Evolutionary conservation across 2,888 invertebrate genomes (phyloP).

Genomic region (Diaperis boleti): DNA sequence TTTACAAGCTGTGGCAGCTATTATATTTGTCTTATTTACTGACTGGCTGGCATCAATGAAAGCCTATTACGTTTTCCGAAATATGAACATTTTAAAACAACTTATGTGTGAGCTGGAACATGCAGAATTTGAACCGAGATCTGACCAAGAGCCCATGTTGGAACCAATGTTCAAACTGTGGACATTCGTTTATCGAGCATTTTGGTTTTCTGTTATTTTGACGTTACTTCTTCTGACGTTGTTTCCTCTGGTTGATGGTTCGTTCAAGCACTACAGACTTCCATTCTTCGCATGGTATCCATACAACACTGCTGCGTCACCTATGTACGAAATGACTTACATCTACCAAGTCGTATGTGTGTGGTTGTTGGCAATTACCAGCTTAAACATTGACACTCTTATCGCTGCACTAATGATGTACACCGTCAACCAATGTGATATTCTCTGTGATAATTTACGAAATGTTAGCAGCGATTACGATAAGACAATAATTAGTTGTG

Average conservation of each 20-base stretch:
- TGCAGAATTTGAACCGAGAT: slow-evolving; percentile 3
- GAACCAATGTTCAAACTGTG: neutral
- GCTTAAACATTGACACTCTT: slow-evolving; percentile 35
- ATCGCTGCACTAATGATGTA: slow-evolving; percentile 21
- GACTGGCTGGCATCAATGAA: slow-evolving; percentile 1
- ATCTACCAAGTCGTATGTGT: slow-evolving; percentile 28
- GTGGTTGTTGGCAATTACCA: slow-evolving; percentile 8
- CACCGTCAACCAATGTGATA: slow-evolving; percentile 1
- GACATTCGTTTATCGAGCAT: neutral
- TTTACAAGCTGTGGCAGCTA: neutral
- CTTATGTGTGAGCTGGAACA: neutral
- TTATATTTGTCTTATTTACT: slow-evolving; percentile 4
- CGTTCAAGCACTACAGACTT: neutral
- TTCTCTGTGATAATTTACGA: slow-evolving; percentile 14
- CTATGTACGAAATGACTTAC: slow-evolving; percentile 37
- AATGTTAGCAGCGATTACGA: neutral
- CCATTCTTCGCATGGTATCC: slow-evolving; percentile 37
- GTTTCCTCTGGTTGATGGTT: neutral
- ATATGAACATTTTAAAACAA: neutral
- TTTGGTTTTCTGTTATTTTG: neutral
- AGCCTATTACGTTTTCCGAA: neutral
- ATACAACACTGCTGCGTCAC: slow-evolving; percentile 12
- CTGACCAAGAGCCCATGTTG: neutral
- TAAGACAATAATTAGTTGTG: neutral
- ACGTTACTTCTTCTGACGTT: neutral